phyloP scores from a whole-genome alignment of 2,113 vertebrate species.

The Rhinolophus ferrumequinum region DNA sequence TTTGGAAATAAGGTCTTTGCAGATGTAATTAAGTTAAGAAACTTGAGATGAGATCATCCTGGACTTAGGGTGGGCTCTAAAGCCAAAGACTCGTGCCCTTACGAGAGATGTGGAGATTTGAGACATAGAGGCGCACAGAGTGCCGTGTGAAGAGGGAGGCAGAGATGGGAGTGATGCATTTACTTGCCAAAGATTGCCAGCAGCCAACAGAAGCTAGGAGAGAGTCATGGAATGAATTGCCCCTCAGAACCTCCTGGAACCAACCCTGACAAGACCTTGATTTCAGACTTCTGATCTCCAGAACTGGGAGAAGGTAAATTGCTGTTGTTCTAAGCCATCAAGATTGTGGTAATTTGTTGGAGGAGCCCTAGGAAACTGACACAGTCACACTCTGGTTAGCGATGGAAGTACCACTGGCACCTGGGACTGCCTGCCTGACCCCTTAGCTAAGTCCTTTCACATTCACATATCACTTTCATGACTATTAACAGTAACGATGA shows the following conservation, averaged over 20 bases:
- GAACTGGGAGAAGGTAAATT: neutral
- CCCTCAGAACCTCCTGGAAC: neutral
- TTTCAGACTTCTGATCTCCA: neutral
- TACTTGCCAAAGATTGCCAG: neutral
- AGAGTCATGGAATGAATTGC: neutral
- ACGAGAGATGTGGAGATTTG: neutral
- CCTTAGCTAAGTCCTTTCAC: neutral
- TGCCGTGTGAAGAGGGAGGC: too few relatives aligned
- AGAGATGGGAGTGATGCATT: neutral
- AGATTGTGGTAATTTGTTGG: neutral
- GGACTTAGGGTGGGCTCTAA: neutral
- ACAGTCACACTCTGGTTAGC: neutral
- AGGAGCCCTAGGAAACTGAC: neutral
- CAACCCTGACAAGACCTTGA: neutral
- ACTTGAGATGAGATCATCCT: neutral
- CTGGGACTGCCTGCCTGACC: neutral
- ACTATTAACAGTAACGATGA: neutral
- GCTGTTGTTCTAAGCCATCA: neutral
- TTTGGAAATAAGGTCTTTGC: neutral
- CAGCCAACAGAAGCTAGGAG: neutral
- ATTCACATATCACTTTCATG: neutral
- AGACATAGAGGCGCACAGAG: neutral
- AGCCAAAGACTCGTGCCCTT: neutral
- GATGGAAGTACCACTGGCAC: neutral
- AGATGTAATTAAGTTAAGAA: neutral